Evolutionary conservation across 2,797 vertebrate species (phyloP), one percentile per base, ranked within the genome.

Genomic region (Dromococcyx pavoninus): DNA sequence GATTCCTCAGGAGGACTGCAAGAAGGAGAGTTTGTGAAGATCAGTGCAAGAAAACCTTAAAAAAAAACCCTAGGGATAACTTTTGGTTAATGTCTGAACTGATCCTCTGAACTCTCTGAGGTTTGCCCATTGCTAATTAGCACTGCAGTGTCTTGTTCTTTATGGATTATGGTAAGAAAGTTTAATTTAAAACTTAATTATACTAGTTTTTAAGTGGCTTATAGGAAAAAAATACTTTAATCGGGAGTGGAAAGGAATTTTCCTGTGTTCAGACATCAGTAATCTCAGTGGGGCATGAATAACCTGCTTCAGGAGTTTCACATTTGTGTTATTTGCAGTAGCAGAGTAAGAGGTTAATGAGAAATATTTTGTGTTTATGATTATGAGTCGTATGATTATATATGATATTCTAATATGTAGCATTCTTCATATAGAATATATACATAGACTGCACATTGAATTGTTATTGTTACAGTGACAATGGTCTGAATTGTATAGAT

Each of bases 121-220:
- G 93, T 96, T 97, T 96, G 94, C 89, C 92, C 70, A 82, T 92
- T 91, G 95, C 84, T 97, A 96, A 97, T 96, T 97, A 97, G 88
- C 95, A 95, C 95, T 94, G 91, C 89, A 89, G 48, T 88, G 94
- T 95, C 94, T 97, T 96, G 75, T 95, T 96, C 94, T 94, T 93
- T 93, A 90, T 94, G 94, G 96, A 96, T 96, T 97, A 96, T 93
- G 94, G 86, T 96, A 95, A 94, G 86, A 93, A 96, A 95, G 86
- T 96, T 95, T 97, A 96, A 97, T 96, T 97, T 96, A 96, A 95
- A 97, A 96, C 93, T 92, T 96, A 96, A 97, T 97, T 96, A 97
- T 94, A 95, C 92, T 94, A 97, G 91, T 96, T 96, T 97, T 96
- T 97, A 95, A 96, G 94, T 96, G 95, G 96, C 95, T 97, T 97